Conservation (phyloP, 2,797 vertebrate species). For the Cottoperca gobio region DNA sequence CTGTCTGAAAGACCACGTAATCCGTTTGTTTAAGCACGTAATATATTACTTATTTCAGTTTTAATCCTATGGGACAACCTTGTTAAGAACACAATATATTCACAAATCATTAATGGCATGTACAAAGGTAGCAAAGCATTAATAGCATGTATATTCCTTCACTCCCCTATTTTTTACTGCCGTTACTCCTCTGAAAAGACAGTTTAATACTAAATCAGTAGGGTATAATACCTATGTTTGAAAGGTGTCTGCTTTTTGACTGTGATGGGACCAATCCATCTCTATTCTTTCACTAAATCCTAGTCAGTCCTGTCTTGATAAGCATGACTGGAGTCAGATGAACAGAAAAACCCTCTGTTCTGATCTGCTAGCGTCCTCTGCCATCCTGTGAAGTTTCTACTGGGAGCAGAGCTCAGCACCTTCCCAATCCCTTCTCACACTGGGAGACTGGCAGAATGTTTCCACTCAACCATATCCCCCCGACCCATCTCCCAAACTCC, state of each 20-base stretch:
- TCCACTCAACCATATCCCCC: conserved; percentile 44
- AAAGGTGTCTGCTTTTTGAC: conserved; percentile 34
- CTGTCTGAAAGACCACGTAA: background rate
- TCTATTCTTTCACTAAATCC: conserved; percentile 56
- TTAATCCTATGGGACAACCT: background rate
- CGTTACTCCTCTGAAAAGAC: conserved; percentile 14
- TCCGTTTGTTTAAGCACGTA: too few relatives aligned
- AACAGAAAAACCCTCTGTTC: conserved; percentile 75
- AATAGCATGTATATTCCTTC: conserved; percentile 1
- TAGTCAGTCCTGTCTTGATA: conserved; percentile 65
- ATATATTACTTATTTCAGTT: background rate
- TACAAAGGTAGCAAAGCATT: background rate
- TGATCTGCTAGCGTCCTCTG: conserved; percentile 63
- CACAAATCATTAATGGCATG: background rate
- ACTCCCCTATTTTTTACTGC: background rate
- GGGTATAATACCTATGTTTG: conserved; percentile 10
- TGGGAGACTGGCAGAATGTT: conserved; percentile 45
- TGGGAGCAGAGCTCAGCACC: conserved; percentile 68
- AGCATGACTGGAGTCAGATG: conserved; percentile 72
- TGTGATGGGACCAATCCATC: conserved; percentile 33
- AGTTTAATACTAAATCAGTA: conserved; percentile 13
- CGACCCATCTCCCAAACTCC: conserved; percentile 26
- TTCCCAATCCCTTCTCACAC: conserved; percentile 34
- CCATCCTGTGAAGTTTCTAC: conserved; percentile 58
- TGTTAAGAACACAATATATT: conserved; percentile 3